These are phyloP conservation scores for Grammomys surdaster DNA, from an alignment of 2,113 vertebrate genomes.

Conservation along the genomic window DNA sequence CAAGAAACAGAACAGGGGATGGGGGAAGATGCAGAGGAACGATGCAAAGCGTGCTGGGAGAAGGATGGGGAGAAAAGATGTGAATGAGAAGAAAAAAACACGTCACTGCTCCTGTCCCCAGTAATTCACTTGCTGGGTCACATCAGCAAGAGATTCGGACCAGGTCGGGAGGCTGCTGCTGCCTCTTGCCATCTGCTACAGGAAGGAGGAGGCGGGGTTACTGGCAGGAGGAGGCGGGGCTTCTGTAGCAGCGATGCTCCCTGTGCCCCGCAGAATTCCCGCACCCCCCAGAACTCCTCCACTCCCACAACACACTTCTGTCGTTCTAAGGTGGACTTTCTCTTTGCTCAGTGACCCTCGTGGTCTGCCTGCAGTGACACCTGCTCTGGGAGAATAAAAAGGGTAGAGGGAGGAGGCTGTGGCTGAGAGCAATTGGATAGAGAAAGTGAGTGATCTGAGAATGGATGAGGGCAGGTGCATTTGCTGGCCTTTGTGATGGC, in stretches of 20 bases:
- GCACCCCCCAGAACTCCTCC: background rate
- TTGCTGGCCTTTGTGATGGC: background rate
- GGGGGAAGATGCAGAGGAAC: background rate
- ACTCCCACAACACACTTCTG: background rate
- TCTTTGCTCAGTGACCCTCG: slow-evolving; percentile 15
- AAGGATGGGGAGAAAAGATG: background rate
- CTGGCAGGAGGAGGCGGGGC: fast-evolving
- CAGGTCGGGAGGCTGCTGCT: slow-evolving; percentile 40
- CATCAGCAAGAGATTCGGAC: slow-evolving; percentile 48
- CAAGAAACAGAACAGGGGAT: background rate
- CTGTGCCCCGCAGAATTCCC: background rate
- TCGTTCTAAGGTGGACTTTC: background rate
- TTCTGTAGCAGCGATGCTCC: background rate
- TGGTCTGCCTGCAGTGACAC: background rate
- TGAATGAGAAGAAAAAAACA: background rate
- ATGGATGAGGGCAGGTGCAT: background rate
- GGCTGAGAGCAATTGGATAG: background rate
- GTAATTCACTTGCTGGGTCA: slow-evolving; percentile 49
- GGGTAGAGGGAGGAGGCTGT: background rate
- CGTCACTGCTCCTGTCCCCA: background rate
- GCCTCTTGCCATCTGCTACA: slow-evolving; percentile 42
- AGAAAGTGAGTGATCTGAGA: background rate
- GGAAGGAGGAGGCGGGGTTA: slow-evolving; percentile 14
- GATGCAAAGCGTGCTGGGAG: background rate
- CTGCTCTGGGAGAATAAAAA: background rate